phyloP scores from a whole-genome alignment of 2,797 vertebrate genomes.

The Pipistrellus pygmaeus region DNA sequence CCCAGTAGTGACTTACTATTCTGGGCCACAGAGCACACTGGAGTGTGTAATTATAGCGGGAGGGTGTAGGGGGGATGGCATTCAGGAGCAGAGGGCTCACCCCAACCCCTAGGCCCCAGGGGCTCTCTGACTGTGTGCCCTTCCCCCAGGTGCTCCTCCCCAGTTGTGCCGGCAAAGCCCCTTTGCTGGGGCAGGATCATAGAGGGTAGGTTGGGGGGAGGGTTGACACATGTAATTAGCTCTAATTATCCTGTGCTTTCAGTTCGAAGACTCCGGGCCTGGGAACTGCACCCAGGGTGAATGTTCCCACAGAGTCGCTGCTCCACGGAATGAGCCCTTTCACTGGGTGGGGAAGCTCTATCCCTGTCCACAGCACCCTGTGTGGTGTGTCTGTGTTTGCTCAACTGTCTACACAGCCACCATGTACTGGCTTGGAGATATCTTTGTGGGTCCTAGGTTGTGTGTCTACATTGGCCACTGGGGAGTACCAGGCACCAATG shows the following conservation, averaged over 20 bases:
- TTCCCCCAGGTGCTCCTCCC: too few species aligned
- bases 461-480: not conserved
- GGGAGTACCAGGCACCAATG: not conserved
- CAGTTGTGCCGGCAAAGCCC: too few species aligned
- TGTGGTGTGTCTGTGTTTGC: too few species aligned
- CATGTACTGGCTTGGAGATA: not conserved
- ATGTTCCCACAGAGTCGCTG: too few species aligned
- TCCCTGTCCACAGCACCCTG: too few species aligned
- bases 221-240: too few species aligned
- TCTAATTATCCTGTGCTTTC: constrained; percentile 26
- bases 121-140: not conserved
- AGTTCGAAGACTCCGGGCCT: not conserved
- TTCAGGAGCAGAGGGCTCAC: not conserved
- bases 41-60: not conserved
- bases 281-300: not conserved
- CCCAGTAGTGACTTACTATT: fast-evolving
- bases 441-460: not conserved
- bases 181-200: too few species aligned
- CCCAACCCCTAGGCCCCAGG: not conserved
- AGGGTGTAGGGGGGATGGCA: too few species aligned
- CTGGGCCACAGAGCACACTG: not conserved
- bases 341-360: too few species aligned
- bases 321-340: too few species aligned
- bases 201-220: too few species aligned
- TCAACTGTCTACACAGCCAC: not conserved